Conservation (phyloP, 2,888 invertebrate species). For the Trichopoda pennipes region DNA sequence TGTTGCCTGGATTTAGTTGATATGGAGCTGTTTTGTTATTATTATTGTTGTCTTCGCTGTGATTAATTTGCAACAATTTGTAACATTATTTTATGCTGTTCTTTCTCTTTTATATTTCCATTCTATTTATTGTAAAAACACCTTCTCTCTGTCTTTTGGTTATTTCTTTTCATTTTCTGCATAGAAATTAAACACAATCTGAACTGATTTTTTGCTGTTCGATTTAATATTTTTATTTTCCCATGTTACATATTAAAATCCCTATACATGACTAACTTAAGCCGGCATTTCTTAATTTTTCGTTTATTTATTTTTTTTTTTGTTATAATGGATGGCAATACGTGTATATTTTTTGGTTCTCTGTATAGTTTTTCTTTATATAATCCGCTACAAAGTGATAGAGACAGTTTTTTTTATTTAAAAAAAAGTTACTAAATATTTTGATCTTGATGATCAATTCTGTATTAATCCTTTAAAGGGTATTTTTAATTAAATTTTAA, state of each 20-base stretch:
- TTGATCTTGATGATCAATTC: too few species aligned
- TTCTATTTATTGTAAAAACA: neutral
- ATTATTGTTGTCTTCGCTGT: constrained; percentile 44
- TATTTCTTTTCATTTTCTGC: neutral
- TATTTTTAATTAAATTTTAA: too few species aligned
- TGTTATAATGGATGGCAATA: neutral
- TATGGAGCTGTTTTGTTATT: constrained; percentile 33
- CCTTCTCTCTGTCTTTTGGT: neutral
- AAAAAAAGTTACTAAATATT: too few species aligned
- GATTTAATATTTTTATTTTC: constrained; percentile 51
- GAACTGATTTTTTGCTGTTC: constrained; percentile 55
- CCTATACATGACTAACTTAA: constrained; percentile 28
- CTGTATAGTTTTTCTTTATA: constrained; percentile 30
- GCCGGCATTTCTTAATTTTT: constrained; percentile 16
- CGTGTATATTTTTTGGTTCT: neutral
- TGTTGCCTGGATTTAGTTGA: constrained; percentile 56
- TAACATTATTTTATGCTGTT: constrained; percentile 32
- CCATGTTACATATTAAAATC: constrained; percentile 46
- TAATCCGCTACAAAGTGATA: neutral
- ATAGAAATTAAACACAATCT: constrained; percentile 22
- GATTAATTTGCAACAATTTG: constrained; percentile 68
- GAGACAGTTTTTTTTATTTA: neutral
- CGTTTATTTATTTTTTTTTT: neutral
- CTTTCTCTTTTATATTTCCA: neutral
- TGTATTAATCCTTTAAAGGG: too few species aligned